Conservation (phyloP, 2,797 vertebrate species). For the Crenuchus spilurus region DNA sequence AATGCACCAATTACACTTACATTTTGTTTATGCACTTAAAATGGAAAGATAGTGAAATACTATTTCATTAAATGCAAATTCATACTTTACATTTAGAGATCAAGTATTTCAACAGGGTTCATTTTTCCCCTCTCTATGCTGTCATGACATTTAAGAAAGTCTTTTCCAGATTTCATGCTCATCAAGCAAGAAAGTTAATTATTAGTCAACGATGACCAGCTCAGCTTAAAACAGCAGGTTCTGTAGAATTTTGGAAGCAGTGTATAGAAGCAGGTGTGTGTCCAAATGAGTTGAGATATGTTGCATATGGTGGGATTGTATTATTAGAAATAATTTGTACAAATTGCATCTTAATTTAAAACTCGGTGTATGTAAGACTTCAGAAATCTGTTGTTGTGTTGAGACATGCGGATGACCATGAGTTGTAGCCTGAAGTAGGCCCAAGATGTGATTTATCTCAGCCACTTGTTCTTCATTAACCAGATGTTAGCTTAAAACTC, state of each 20-base stretch:
- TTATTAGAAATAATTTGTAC: neutral
- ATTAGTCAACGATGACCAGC: conserved; percentile 45
- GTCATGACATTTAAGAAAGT: conserved; percentile 1
- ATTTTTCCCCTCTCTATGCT: conserved; percentile 21
- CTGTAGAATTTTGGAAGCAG: neutral
- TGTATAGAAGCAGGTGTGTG: neutral
- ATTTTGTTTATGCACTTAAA: neutral
- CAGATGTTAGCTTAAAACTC: conserved; percentile 41
- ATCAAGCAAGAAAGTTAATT: conserved; percentile 50
- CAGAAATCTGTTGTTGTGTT: neutral
- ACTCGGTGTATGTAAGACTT: neutral
- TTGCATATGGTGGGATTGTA: neutral
- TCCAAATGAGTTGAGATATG: neutral
- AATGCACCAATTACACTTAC: neutral
- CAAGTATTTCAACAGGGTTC: conserved; percentile 6
- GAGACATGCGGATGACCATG: neutral
- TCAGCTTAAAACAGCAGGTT: conserved; percentile 50
- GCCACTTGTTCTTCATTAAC: conserved; percentile 49
- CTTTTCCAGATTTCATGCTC: conserved; percentile 35
- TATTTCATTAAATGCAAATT: neutral
- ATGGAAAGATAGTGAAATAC: neutral
- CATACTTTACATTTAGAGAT: too few species aligned
- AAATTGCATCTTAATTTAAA: neutral
- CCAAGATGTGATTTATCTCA: conserved; percentile 39
- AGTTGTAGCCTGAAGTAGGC: neutral